A percentile compares a stretch with the other conserved stretches of the same genome.
These are phyloP conservation scores for Thecophora atra DNA, from an alignment of 2,888 invertebrate genomes.

Conservation along the genomic window DNA sequence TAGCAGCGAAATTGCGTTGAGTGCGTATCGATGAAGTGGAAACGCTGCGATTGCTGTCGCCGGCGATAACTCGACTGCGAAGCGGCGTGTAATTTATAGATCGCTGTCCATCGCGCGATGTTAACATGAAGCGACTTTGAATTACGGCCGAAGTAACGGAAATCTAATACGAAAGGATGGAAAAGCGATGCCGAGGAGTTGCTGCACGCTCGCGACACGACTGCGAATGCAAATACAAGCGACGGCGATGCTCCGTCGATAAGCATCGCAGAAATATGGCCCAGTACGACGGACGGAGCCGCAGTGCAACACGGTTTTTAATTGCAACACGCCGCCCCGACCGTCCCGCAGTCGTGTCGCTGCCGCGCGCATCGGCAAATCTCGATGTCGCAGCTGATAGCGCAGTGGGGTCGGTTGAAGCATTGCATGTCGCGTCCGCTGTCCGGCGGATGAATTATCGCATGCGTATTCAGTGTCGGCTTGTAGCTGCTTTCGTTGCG, in stretches of 20 bases:
- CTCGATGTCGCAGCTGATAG: constrained; percentile 9
- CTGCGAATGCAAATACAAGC: not conserved
- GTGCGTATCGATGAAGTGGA: too few species aligned
- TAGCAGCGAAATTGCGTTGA: too few species aligned
- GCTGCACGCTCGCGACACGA: too few species aligned
- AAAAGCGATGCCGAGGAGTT: too few species aligned
- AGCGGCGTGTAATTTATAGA: too few species aligned
- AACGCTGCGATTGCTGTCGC: too few species aligned
- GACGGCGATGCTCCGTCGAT: not conserved
- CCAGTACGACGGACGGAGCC: not conserved
- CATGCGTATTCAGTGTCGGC: constrained; percentile 51
- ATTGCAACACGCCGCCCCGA: constrained; percentile 22
- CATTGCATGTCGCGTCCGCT: constrained; percentile 42
- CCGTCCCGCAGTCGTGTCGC: not conserved
- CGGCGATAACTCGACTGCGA: too few species aligned
- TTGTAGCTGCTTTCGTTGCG: constrained; percentile 21
- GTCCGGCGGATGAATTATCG: constrained; percentile 49
- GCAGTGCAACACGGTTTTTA: constrained; percentile 17
- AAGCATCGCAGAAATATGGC: constrained; percentile 3
- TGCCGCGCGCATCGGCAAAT: not conserved
- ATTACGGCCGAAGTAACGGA: too few species aligned
- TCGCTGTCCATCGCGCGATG: too few species aligned
- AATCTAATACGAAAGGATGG: too few species aligned
- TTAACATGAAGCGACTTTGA: too few species aligned
- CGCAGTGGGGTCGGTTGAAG: constrained; percentile 42